Base-by-base conservation (phyloP, 2,888 invertebrate species). In the Andrena marginata region DNA sequence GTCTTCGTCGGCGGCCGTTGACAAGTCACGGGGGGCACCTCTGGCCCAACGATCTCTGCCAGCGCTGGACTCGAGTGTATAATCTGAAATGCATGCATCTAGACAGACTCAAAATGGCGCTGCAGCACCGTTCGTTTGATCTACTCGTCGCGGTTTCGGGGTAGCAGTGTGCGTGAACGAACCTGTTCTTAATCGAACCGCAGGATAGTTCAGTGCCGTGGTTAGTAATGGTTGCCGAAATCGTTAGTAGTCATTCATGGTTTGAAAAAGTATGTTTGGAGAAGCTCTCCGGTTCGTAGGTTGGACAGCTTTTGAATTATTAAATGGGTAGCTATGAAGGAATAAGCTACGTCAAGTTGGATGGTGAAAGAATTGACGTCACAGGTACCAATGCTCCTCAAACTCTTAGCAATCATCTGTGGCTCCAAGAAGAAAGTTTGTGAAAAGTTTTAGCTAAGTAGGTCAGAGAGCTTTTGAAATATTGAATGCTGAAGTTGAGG, bases 61-160 rank as follows among this genome's bases (percentile, higher is more conserved):
- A 84, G 84, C 82, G 81, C 64, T 77, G 76, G 80, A 85, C 69
- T 85, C 78, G 82, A 81, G 60, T 79, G 81, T 86, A 90, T 90
- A 87, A 90, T 91, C 87, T 86, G 80, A 72, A 87, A 91, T 91
- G 85, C 88, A 90, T 90, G 87, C 84, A 89, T 85, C 84, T 85
- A 77, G 82, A 84, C 83, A 78, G 87, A 87, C 89, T 85, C 85
- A 80, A 90, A 90, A 90, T 79, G 87, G 77, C 81, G 82, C 33
- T 65, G 71, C 63, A 49, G 65, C 65, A 65, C 62, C 56, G 70
- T 56, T 51, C 85, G 73, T 85, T 87, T 87, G 77, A 73, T 84
- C 75, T 77, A 76, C 78, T 59, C 77, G 54, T 23, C 49, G 63
- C 59, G 31, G 56, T 64, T 75, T 64, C 64, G 33, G 54, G 59